Evolutionary conservation across 2,888 invertebrate species (phyloP).

Genomic region (Clostera curtula): DNA sequence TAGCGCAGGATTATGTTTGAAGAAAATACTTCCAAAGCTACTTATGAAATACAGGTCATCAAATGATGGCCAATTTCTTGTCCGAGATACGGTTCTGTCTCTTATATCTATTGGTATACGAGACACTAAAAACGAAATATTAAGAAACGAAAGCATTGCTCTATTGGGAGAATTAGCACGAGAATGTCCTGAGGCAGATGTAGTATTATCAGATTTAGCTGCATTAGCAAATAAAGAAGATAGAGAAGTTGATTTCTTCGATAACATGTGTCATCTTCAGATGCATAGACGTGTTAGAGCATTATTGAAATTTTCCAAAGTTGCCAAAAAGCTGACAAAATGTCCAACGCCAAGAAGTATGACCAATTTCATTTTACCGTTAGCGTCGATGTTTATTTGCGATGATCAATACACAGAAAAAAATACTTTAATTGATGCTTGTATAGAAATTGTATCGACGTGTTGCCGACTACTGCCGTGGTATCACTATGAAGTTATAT

Average conservation of each 20-base stretch:
- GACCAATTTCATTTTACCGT: slow-evolving; percentile 89
- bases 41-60: slow-evolving; percentile 70
- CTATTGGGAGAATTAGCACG: slow-evolving; percentile 85
- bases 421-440: slow-evolving; percentile 87
- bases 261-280: slow-evolving; percentile 92
- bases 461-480: slow-evolving; percentile 88
- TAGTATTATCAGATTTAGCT: slow-evolving; percentile 82
- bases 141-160: slow-evolving; percentile 86
- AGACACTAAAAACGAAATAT: slow-evolving; percentile 79
- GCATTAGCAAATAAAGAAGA: slow-evolving; percentile 81
- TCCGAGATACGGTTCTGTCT: slow-evolving; percentile 83
- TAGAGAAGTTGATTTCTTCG: slow-evolving; percentile 94
- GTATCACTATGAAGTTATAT: slow-evolving; percentile 89
- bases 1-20: slow-evolving; percentile 83
- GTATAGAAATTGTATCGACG: slow-evolving; percentile 86
- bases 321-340: slow-evolving; percentile 76
- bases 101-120: slow-evolving; percentile 83
- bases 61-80: slow-evolving; percentile 78
- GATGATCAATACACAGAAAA: slow-evolving; percentile 84
- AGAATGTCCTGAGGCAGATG: slow-evolving; percentile 81
- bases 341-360: slow-evolving; percentile 81
- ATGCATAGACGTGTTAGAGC: slow-evolving; percentile 90
- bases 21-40: slow-evolving; percentile 79
- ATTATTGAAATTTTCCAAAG: slow-evolving; percentile 81
- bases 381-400: slow-evolving; percentile 86